Evolutionary conservation across 1,140 invertebrate species (phyloP).

Genomic region (Hylaeus anthracinus): DNA sequence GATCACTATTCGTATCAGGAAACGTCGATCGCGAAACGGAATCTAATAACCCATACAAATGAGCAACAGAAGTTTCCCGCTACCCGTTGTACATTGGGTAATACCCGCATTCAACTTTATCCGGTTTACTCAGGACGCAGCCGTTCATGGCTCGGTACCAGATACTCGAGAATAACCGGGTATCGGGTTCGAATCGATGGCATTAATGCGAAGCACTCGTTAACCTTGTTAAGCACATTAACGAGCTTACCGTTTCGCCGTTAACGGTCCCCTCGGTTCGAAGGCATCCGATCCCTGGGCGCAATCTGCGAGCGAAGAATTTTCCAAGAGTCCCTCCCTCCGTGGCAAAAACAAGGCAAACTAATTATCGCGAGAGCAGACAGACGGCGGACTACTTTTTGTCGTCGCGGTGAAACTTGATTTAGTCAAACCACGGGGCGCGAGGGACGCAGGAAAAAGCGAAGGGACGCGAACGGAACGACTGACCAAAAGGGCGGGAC

Average conservation of each 20-base stretch:
- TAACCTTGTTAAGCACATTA: constrained; percentile 10
- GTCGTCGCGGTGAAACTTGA: constrained; percentile 18
- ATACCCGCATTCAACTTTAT: background rate
- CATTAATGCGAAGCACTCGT: background rate
- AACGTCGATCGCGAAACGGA: background rate
- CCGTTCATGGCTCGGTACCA: background rate
- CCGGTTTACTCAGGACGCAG: background rate
- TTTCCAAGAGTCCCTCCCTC: background rate
- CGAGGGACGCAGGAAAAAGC: constrained; percentile 19
- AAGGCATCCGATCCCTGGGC: background rate
- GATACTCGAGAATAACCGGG: background rate
- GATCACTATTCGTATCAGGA: background rate
- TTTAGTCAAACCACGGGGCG: constrained; percentile 15
- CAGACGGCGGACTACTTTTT: background rate
- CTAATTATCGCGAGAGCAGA: constrained; percentile 18
- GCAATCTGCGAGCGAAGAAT: background rate
- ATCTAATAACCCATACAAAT: background rate
- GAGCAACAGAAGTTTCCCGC: background rate
- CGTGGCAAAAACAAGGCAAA: background rate
- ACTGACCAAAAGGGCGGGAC: too few species aligned
- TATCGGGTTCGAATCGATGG: background rate
- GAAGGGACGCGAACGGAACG: constrained; percentile 23
- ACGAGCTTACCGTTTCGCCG: constrained; percentile 1
- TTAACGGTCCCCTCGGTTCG: background rate
- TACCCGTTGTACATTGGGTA: background rate